Percentiles rank a stretch among this genome's conserved stretches.
Conservation (phyloP, 2,888 invertebrate species). For the Lacanobia wlatinum region DNA sequence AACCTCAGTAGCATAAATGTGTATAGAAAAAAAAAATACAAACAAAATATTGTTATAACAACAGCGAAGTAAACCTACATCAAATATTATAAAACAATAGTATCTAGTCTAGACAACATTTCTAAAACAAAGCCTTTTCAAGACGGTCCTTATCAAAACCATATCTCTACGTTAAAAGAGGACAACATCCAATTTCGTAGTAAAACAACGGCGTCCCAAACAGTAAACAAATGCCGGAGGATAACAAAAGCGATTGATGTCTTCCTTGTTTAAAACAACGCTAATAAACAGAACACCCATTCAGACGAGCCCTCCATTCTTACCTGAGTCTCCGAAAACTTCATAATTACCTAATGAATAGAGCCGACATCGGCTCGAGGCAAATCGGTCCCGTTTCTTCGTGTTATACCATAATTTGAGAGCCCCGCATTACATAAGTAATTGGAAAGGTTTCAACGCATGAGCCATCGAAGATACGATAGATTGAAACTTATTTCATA, state of each 20-base stretch:
- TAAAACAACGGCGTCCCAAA: constrained; percentile 40
- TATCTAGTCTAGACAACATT: not conserved
- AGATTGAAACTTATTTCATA: constrained; percentile 78
- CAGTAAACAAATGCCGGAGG: constrained; percentile 47
- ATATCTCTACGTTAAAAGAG: constrained; percentile 17
- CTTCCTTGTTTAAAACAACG: constrained; percentile 59
- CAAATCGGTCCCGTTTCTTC: constrained; percentile 70
- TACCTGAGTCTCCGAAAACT: constrained; percentile 74
- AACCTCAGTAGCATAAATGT: too few species aligned
- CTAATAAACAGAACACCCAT: constrained; percentile 61
- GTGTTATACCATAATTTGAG: constrained; percentile 70
- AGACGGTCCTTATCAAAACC: constrained; percentile 22
- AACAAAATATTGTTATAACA: constrained; percentile 7
- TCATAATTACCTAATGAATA: constrained; percentile 81
- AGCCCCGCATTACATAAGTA: constrained; percentile 76
- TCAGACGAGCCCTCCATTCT: constrained; percentile 58
- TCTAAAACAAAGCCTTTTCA: not conserved
- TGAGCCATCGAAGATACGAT: constrained; percentile 70
- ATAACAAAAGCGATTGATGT: constrained; percentile 61
- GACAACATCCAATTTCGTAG: constrained; percentile 15
- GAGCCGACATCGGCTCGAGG: constrained; percentile 65
- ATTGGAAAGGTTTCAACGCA: constrained; percentile 72
- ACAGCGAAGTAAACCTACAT: not conserved
- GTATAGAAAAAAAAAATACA: not conserved
- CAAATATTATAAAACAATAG: not conserved